A percentile compares a stretch with the other conserved stretches of the same genome.
Conservation (phyloP, 30 jellyfish, hydroid and myxozoan genomes). For the Morbakka virulenta region DNA sequence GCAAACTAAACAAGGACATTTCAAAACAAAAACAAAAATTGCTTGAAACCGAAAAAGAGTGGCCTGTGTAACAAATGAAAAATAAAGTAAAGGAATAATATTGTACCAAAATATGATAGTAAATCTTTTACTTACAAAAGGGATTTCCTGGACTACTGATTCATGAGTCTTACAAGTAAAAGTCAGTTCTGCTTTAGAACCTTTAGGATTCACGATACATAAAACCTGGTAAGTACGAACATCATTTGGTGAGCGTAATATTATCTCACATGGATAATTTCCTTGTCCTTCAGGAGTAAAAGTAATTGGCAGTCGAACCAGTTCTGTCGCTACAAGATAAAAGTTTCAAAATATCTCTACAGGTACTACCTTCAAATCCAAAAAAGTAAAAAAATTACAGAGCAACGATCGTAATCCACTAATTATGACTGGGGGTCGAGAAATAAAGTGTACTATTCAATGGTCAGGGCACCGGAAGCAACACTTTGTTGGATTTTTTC, state of each 20-base stretch:
- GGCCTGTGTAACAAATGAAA: no score
- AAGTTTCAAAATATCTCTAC: background rate
- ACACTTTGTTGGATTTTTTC: no score
- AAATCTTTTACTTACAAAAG: slow-evolving; percentile 86
- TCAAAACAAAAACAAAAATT: no score
- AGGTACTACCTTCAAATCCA: background rate
- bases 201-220: slow-evolving; percentile 74
- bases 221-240: slow-evolving; percentile 79
- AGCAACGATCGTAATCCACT: background rate
- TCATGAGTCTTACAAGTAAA: slow-evolving; percentile 87
- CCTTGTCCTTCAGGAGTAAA: slow-evolving; percentile 87
- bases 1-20: no score
- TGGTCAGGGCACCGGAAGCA: no score
- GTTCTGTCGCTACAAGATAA: slow-evolving; percentile 28
- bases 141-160: slow-evolving; percentile 76
- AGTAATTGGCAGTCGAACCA: slow-evolving; percentile 64
- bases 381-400: background rate
- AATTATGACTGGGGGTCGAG: background rate
- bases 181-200: slow-evolving; percentile 66
- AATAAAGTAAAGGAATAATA: no score
- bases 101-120: no score
- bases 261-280: slow-evolving; percentile 75
- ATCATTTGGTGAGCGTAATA: slow-evolving; percentile 68
- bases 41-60: no score
- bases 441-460: no score